Evolutionary conservation across 2,888 invertebrate species (phyloP).

Genomic region (Ischnus inquisitorius): DNA sequence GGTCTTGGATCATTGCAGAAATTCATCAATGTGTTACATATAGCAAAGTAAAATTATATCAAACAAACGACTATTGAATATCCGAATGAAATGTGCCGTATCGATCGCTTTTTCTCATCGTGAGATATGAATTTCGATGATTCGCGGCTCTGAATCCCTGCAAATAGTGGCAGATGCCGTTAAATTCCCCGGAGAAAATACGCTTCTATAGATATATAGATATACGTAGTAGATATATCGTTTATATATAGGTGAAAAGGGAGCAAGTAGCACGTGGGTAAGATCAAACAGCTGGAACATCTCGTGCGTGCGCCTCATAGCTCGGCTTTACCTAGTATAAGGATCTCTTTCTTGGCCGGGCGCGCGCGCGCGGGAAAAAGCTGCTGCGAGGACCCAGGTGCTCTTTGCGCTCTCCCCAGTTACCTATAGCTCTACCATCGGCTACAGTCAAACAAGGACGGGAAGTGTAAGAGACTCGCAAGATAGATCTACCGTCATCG

Average conservation of each 20-base stretch:
- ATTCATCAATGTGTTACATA: too few species aligned
- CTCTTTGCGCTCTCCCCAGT: constrained; percentile 36
- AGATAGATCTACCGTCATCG: constrained; percentile 51
- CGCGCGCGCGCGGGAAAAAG: constrained; percentile 59
- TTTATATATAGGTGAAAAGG: constrained; percentile 72
- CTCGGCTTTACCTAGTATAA: constrained; percentile 68
- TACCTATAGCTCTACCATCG: constrained; percentile 41
- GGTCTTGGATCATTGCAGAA: too few species aligned
- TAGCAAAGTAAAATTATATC: too few species aligned
- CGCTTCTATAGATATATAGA: constrained; percentile 2
- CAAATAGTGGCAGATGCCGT: constrained; percentile 79
- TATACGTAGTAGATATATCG: constrained; percentile 27
- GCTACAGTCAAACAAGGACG: constrained; percentile 43
- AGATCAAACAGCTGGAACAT: constrained; percentile 85
- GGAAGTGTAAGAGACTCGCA: constrained; percentile 41
- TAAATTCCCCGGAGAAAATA: constrained; percentile 62
- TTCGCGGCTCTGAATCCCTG: constrained; percentile 53
- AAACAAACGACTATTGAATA: constrained; percentile 31
- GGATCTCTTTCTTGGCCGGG: constrained; percentile 80
- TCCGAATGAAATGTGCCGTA: constrained; percentile 47
- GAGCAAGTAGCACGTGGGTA: constrained; percentile 79
- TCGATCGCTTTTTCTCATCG: constrained; percentile 64
- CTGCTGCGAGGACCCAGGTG: constrained; percentile 69
- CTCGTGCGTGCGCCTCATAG: constrained; percentile 78
- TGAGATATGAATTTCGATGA: constrained; percentile 64